Evolutionary conservation across 2,113 vertebrate species (phyloP), one percentile per base, ranked within the genome.

Genomic region (Calypte anna): DNA sequence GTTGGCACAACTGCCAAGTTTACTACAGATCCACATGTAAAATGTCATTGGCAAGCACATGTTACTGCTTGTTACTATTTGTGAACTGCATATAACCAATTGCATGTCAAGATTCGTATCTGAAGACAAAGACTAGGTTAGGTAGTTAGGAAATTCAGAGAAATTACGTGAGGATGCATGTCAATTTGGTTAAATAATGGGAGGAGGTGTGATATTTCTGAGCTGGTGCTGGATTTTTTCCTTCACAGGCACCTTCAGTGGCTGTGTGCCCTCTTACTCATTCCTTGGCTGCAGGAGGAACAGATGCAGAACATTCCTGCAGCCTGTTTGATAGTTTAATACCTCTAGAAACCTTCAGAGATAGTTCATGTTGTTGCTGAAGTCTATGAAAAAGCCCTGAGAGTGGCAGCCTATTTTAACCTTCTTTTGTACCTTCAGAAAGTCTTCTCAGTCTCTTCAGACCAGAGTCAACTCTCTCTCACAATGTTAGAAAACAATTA

Each of bases 211-310:
- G 55, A 43, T 77, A 81, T 58, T 82, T 85, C 68, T 91, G 90
- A 66, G 50, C 75, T 88, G 76, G 38, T 93, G 76, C 59, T 83
- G 25, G 48, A 90, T 27, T 54, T 95, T 95, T 78, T 90, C 69
- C 76, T 88, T 55, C 2, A 2, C 2, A 2, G 70, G 55, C 91
- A 81, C 63, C 21, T 12, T 20, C 27, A 17, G 59, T 80, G 59
- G 54, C 93, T 80, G 22, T 72, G 68, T 91, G 79, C 88, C 91
- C 82, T 73, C 21, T 62, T 80, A 88, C 82, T 50, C 75, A 88
- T 95, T 96, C 82, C 72, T 95, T 96, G 93, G 93, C 96, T 96
- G 91, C 74, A 73, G 63, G 14, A 89, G 40, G 74, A 97, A 69
- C 89, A 95, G 78, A 91, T 91, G 87, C 78, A 85, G 84, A 82